Conservation (phyloP, 2,113 vertebrate species). For the Pangasianodon gigas region DNA sequence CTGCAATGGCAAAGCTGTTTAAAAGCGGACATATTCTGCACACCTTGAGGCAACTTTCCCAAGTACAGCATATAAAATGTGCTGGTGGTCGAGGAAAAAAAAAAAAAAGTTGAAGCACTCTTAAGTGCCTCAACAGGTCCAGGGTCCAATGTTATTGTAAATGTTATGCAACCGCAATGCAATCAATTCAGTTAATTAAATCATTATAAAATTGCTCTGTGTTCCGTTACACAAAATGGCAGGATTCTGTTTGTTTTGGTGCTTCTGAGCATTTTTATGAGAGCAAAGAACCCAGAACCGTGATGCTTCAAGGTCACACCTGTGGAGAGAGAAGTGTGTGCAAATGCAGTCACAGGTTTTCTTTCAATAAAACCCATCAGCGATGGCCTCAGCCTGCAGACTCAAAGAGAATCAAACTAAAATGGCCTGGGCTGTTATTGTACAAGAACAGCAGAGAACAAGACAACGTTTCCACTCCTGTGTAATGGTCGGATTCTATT, state of each 20-base stretch:
- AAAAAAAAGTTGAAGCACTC: background rate
- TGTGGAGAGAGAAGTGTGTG: constrained; percentile 37
- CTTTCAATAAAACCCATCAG: constrained; percentile 47
- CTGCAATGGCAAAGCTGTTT: background rate
- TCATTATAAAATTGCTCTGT: constrained; percentile 60
- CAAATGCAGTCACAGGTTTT: constrained; percentile 33
- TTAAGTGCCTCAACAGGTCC: constrained; percentile 71
- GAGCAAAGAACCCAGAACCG: background rate
- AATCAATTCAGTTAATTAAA: constrained; percentile 70
- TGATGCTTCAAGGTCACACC: constrained; percentile 47
- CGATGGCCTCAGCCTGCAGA: constrained; percentile 27
- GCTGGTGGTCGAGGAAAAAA: background rate
- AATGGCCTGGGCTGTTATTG: constrained; percentile 45
- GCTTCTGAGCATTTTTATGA: background rate
- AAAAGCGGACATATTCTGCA: background rate
- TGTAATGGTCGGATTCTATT: constrained; percentile 71
- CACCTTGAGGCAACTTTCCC: background rate
- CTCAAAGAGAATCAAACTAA: constrained; percentile 35
- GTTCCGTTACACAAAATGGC: constrained; percentile 49
- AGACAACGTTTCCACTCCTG: constrained; percentile 65
- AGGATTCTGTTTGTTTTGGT: constrained; percentile 49
- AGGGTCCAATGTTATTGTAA: constrained; percentile 48
- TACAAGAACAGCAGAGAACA: constrained; percentile 50
- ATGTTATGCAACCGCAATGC: constrained; percentile 53
- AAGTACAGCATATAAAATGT: background rate